Evolutionary conservation across 1,140 invertebrate species (phyloP).

Genomic region (Ridgeia piscesae): DNA sequence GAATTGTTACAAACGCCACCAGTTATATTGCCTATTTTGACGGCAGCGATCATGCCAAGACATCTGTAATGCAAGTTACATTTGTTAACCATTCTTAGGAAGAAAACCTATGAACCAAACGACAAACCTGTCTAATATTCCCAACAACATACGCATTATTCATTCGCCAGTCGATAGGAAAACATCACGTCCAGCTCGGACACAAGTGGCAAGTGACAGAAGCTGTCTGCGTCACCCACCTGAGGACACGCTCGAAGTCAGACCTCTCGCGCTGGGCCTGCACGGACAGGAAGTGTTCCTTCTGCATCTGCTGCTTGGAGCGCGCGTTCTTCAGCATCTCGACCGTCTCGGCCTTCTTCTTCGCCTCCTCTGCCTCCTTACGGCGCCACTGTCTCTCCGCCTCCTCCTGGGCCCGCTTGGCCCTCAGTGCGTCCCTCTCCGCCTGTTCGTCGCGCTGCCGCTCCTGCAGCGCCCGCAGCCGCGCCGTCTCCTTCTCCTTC

Average conservation of each 20-base stretch:
- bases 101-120: too few species aligned
- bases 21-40: too few species aligned
- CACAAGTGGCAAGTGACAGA: not conserved
- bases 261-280: conserved; percentile 55
- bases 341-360: conserved; percentile 53
- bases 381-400: conserved; percentile 57
- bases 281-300: conserved; percentile 57
- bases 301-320: conserved; percentile 53
- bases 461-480: conserved; percentile 54
- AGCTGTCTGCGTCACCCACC: conserved; percentile 34
- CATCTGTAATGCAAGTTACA: too few species aligned
- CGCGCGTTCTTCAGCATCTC: conserved; percentile 53
- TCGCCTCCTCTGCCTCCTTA: conserved; percentile 54
- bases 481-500: conserved; percentile 57
- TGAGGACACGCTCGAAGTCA: conserved; percentile 57
- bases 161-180: too few species aligned
- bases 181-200: not conserved
- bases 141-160: too few species aligned
- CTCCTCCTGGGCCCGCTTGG: conserved; percentile 57
- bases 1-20: too few species aligned
- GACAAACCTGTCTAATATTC: too few species aligned
- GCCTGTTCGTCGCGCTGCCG: conserved; percentile 56
- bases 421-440: conserved; percentile 55
- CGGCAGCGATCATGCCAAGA: too few species aligned
- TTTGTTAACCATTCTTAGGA: too few species aligned